Evolutionary conservation across 2,888 invertebrate genomes (phyloP).

Genomic region (Trachelus stipa): DNA sequence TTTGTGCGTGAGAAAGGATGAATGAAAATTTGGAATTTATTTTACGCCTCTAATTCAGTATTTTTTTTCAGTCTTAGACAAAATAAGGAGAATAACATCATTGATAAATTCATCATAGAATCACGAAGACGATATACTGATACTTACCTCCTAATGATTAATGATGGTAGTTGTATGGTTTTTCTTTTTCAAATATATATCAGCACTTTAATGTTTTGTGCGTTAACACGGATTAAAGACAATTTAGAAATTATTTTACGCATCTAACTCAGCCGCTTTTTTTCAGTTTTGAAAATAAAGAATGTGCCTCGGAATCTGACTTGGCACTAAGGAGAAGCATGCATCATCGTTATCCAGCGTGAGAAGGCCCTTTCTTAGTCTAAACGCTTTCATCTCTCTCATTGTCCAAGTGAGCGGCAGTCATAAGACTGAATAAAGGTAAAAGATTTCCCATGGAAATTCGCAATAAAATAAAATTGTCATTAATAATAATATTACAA

Average conservation of each 20-base stretch:
- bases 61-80: background rate
- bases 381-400: background rate
- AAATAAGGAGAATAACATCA: no score
- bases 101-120: no score
- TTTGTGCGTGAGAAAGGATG: no score
- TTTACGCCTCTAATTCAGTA: background rate
- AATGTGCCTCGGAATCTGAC: background rate
- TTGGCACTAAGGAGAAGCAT: background rate
- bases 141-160: no score
- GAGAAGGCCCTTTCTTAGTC: background rate
- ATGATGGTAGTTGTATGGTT: no score
- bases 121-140: no score
- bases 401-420: background rate
- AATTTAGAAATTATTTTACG: background rate
- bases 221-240: background rate
- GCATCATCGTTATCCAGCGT: background rate
- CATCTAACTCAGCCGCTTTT: background rate
- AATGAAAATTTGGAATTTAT: background rate
- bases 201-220: background rate
- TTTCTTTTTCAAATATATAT: no score
- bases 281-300: background rate
- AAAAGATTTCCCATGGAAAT: background rate
- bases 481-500: background rate
- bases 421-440: background rate
- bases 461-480: background rate